Evolutionary conservation across 2,797 vertebrate genomes (phyloP).

Genomic region (Craterocephalus amniculus): DNA sequence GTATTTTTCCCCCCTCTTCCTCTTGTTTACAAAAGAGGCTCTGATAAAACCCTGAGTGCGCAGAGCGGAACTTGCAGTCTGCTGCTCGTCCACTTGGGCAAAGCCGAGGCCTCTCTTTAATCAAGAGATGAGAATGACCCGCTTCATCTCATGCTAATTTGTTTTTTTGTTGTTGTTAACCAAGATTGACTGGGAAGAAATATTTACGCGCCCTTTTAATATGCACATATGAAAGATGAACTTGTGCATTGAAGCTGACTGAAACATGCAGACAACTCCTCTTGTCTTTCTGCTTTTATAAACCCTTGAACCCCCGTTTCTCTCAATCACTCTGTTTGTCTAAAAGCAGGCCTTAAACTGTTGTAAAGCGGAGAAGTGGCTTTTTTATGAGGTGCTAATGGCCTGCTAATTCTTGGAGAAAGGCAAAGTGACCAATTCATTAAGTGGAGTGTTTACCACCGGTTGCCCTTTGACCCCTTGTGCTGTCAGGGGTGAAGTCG

Average conservation of each 20-base stretch:
- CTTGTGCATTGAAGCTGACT: slow-evolving; percentile 47
- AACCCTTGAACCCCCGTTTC: slow-evolving; percentile 16
- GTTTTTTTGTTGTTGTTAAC: slow-evolving; percentile 22
- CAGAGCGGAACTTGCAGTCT: slow-evolving; percentile 64
- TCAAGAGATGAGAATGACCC: slow-evolving; percentile 69
- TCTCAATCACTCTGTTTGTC: slow-evolving; percentile 62
- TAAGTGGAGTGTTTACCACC: slow-evolving; percentile 74
- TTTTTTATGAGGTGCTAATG: slow-evolving; percentile 82
- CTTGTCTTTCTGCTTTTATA: slow-evolving; percentile 25
- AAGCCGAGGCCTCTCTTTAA: slow-evolving; percentile 69
- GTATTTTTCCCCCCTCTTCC: slow-evolving; percentile 46
- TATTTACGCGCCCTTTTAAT: slow-evolving; percentile 35
- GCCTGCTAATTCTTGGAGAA: slow-evolving; percentile 76
- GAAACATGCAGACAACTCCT: slow-evolving; percentile 35
- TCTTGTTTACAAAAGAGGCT: slow-evolving; percentile 64
- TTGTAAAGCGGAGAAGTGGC: slow-evolving; percentile 72
- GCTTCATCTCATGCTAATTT: slow-evolving; percentile 71
- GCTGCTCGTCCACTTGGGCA: slow-evolving; percentile 67
- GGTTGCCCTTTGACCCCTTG: slow-evolving; percentile 67
- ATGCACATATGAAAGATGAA: slow-evolving; percentile 51
- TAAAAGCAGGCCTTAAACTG: slow-evolving; percentile 68
- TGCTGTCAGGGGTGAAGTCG: slow-evolving; percentile 42
- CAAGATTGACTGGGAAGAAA: slow-evolving; percentile 38
- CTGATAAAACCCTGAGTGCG: slow-evolving; percentile 46
- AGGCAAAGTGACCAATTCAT: slow-evolving; percentile 79